phyloP scores from a whole-genome alignment of 1,140 invertebrate species.

The Acromyrmex charruanus region DNA sequence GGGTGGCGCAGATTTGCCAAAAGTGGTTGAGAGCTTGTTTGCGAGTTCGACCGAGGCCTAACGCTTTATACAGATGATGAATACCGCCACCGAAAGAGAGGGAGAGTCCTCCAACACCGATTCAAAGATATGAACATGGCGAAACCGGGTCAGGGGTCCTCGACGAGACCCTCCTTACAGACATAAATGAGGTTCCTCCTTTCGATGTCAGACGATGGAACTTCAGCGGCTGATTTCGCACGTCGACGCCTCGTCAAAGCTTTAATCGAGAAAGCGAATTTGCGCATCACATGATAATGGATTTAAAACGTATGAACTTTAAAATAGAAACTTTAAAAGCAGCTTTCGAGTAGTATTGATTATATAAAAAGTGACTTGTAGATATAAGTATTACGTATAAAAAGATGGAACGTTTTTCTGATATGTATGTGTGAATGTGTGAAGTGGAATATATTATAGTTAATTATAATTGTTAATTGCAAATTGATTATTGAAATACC shows the following conservation, averaged over 20 bases:
- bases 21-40: slow-evolving; percentile 12
- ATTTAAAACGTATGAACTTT: slow-evolving; percentile 14
- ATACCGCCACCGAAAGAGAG: background rate
- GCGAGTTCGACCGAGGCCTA: slow-evolving; percentile 26
- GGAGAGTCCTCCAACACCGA: slow-evolving; percentile 10
- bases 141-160: slow-evolving; percentile 56
- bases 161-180: slow-evolving; percentile 18
- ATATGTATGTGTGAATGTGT: background rate
- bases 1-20: background rate
- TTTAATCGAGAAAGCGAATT: slow-evolving; percentile 29
- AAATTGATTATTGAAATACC: too few relatives aligned
- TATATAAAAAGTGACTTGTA: background rate
- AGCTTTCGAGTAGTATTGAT: background rate
- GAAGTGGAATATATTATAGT: background rate
- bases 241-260: slow-evolving; percentile 14
- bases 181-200: slow-evolving; percentile 43
- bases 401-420: background rate
- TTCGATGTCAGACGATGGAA: slow-evolving; percentile 41
- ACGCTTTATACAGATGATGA: background rate
- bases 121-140: slow-evolving; percentile 46
- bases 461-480: slow-evolving; percentile 10
- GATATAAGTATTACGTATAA: background rate
- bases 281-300: background rate
- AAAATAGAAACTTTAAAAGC: slow-evolving; percentile 8
- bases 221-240: slow-evolving; percentile 18